Evolutionary conservation across 2,113 vertebrate genomes (phyloP).

Genomic region (Cynocephalus volans): DNA sequence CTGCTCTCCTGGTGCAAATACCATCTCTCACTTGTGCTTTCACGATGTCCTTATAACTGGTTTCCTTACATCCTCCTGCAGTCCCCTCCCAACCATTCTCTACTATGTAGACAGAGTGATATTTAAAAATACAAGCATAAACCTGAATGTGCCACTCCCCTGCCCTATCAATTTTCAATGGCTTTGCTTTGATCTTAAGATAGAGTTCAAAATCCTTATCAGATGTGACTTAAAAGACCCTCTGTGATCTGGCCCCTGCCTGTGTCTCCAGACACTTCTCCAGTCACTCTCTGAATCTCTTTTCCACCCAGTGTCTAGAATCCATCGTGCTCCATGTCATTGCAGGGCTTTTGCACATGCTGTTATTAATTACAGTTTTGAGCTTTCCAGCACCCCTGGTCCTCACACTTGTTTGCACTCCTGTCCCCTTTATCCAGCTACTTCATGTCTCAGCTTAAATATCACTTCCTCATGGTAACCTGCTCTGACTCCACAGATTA

Average conservation of each 20-base stretch:
- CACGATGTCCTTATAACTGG: neutral
- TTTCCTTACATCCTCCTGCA: neutral
- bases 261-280: neutral
- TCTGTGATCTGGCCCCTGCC: neutral
- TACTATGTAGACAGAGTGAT: neutral
- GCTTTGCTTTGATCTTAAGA: neutral
- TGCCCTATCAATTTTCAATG: neutral
- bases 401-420: neutral
- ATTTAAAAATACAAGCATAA: neutral
- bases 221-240: neutral
- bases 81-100: neutral
- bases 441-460: neutral
- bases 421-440: neutral
- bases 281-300: neutral
- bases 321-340: neutral
- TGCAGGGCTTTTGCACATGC: neutral
- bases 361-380: neutral
- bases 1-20: neutral
- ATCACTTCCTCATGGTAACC: neutral
- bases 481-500: neutral
- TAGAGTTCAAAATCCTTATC: neutral
- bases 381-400: neutral
- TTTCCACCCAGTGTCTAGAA: neutral
- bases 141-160: neutral
- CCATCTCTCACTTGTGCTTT: no score